Conservation (phyloP, 2,888 invertebrate species). For the Standfussiana lucernea region DNA sequence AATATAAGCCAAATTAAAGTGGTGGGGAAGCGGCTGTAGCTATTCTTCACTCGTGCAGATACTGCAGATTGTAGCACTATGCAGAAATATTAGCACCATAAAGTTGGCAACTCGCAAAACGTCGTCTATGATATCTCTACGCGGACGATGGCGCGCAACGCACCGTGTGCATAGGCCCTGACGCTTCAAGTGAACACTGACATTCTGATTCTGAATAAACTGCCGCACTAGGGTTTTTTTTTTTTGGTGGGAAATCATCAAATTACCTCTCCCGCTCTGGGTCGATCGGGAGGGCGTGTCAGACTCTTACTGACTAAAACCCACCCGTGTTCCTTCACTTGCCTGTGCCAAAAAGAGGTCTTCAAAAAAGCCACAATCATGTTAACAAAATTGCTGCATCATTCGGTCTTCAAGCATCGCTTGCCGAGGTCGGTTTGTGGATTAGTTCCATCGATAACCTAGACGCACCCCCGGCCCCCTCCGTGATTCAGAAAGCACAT, state of each 20-base stretch:
- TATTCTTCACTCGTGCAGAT: not conserved
- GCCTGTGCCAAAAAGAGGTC: too few species aligned
- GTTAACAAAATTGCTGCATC: not conserved
- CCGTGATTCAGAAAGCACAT: not conserved
- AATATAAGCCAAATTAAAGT: not conserved
- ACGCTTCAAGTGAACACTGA: not conserved
- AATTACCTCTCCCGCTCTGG: too few species aligned
- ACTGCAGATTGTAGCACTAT: not conserved
- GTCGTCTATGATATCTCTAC: too few species aligned
- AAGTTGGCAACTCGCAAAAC: not conserved
- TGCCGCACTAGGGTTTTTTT: too few species aligned
- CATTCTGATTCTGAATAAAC: not conserved
- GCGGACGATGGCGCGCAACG: too few species aligned
- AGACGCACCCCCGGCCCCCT: not conserved
- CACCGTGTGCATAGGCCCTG: too few species aligned
- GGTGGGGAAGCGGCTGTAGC: not conserved
- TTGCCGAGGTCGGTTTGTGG: not conserved
- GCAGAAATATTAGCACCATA: not conserved
- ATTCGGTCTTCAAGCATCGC: not conserved
- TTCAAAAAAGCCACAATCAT: not conserved
- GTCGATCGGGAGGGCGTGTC: too few species aligned
- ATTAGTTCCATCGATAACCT: not conserved
- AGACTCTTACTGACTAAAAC: too few species aligned
- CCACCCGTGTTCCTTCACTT: too few species aligned
- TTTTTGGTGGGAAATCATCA: too few species aligned